Evolutionary conservation across 2,113 vertebrate species (phyloP).

Genomic region (Tychaedon coryphoeus): DNA sequence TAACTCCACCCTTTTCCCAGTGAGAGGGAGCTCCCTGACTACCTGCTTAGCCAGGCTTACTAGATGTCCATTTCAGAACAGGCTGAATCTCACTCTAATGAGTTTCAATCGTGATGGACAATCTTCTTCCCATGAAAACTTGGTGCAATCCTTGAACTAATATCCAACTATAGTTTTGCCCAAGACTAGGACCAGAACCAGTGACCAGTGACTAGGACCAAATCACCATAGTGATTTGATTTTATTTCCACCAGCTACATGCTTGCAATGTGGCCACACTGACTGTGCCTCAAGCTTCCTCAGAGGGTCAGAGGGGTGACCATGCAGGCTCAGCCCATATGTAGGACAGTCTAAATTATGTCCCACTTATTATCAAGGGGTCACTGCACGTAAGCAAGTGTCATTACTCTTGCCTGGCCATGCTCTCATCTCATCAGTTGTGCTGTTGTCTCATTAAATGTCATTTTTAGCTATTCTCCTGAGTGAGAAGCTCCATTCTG

Average conservation of each 20-base stretch:
- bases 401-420: not conserved
- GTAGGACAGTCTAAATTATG: not conserved
- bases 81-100: not conserved
- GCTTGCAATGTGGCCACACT: rapidly evolving
- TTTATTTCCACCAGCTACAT: not conserved
- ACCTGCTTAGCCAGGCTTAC: not conserved
- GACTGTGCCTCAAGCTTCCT: not conserved
- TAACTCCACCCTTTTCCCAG: not conserved
- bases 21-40: not conserved
- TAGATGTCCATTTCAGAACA: not conserved
- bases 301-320: not conserved
- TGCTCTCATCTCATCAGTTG: not conserved
- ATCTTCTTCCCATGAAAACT: not conserved
- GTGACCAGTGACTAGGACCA: too few relatives aligned
- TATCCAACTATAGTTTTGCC: not conserved
- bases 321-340: not conserved
- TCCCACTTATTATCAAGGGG: too few relatives aligned
- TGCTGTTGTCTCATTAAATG: not conserved
- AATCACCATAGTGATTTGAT: not conserved
- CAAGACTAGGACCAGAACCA: not conserved
- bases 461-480: not conserved
- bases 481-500: not conserved
- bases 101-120: not conserved
- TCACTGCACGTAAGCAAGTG: not conserved
- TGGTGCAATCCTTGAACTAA: not conserved